Evolutionary conservation across 2,888 invertebrate genomes (phyloP).

Genomic region (Xanthostigma xanthostigma): DNA sequence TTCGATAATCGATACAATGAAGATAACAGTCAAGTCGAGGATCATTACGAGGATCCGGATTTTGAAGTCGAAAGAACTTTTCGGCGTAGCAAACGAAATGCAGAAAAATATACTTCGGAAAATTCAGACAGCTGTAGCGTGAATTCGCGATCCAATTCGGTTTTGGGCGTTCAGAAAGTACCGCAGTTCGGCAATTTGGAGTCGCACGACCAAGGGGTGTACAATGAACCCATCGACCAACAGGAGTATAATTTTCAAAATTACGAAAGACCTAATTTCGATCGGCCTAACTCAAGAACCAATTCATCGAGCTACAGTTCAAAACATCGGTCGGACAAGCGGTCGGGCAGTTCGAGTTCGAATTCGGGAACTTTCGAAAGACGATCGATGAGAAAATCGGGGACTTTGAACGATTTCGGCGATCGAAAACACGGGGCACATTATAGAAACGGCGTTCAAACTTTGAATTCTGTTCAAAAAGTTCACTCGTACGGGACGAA

Average conservation of each 20-base stretch:
- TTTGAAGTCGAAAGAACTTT: conserved; percentile 21
- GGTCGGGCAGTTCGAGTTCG: conserved; percentile 26
- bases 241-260: conserved; percentile 30
- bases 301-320: conserved; percentile 12
- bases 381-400: conserved; percentile 33
- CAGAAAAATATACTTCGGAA: background rate
- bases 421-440: conserved; percentile 27
- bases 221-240: conserved; percentile 27
- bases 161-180: background rate
- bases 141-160: background rate
- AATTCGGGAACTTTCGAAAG: conserved; percentile 22
- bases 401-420: conserved; percentile 40
- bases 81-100: background rate
- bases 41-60: conserved; percentile 31
- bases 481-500: conserved; percentile 20
- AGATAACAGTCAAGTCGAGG: conserved; percentile 9
- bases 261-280: conserved; percentile 43
- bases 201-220: conserved; percentile 16
- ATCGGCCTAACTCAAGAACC: conserved; percentile 18
- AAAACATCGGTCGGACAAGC: conserved; percentile 13
- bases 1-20: conserved; percentile 3
- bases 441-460: conserved; percentile 37
- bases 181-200: background rate
- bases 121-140: background rate
- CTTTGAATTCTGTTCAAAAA: conserved; percentile 28